Evolutionary conservation across 2,888 invertebrate species (phyloP).

Genomic region (Phlogophora meticulosa): DNA sequence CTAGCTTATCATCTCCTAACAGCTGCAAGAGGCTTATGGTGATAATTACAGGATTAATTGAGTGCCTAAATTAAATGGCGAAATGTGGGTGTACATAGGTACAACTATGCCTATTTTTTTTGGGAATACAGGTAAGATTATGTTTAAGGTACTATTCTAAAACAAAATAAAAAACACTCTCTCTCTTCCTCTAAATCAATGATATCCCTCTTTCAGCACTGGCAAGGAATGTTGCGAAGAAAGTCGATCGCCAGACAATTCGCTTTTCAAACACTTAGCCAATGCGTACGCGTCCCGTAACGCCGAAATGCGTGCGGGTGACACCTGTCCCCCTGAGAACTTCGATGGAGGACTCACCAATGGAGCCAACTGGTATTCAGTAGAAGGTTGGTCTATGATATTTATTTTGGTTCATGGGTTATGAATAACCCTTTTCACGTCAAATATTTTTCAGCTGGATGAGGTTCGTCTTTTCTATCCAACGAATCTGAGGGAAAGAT

Average conservation of each 20-base stretch:
- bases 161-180: no score
- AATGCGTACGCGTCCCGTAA: slow-evolving; percentile 94
- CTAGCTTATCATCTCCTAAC: no score
- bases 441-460: neutral
- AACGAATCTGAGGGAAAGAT: no score
- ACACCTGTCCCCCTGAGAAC: slow-evolving; percentile 93
- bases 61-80: no score
- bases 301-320: slow-evolving; percentile 94
- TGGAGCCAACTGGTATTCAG: slow-evolving; percentile 97
- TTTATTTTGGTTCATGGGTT: neutral
- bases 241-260: slow-evolving; percentile 95
- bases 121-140: no score
- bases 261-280: slow-evolving; percentile 95
- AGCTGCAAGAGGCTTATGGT: no score
- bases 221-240: slow-evolving; percentile 93
- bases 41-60: no score
- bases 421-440: neutral
- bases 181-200: no score
- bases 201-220: slow-evolving; percentile 74
- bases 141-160: no score
- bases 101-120: no score
- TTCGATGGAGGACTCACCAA: slow-evolving; percentile 96
- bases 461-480: no score
- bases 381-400: slow-evolving; percentile 91
- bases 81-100: no score